Evolutionary conservation across 2,888 invertebrate species (phyloP), one percentile per base, ranked within the genome.

Genomic region (Drosophila testacea): DNA sequence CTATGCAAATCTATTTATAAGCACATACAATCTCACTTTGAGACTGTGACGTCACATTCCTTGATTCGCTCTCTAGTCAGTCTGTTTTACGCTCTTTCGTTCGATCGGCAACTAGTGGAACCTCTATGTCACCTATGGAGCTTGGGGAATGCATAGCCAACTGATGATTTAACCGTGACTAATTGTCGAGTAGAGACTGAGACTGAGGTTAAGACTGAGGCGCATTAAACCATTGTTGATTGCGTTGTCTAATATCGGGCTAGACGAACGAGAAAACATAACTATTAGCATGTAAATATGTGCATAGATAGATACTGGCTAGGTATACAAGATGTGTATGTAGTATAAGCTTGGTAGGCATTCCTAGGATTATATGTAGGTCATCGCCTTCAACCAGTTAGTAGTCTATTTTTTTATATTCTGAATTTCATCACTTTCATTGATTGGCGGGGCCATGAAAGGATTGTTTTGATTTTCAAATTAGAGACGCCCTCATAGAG

Each of bases 401-500:
- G 16, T 44, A 41, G 34, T 13, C 36, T 70, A 54, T 77, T 77
- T 51, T 48, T 74, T 71, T 51, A 3, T 59, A 55, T 71, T 62
- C 54, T 34, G 13, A 42, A 56, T 44, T 55, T 28, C 22, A 32
- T 51, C 55, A 48, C 42, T 32, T 32, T 32, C 32, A 32, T 32
- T 78, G 47, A 86, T 83, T 73, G 51, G 66, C 63, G 51, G 28
- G 48, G 44, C 81, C 80, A 83, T 80, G 72, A 82, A 86, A 82
- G 83, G 83, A 80, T 60, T 42, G 46, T 11, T 42, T 5, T 10
- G 10, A 16, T 22, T 22, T 42, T 22, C 22, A 10, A 22, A 22
- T 30, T n/a, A 27, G 7, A 16, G 32, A 34, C 50, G 13, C 13
- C 13, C 30, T 11, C 39, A 34, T 16, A 22, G 13, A 50, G 48